Evolutionary conservation across 2,113 vertebrate genomes (phyloP).

Genomic region (Macaca nemestrina): DNA sequence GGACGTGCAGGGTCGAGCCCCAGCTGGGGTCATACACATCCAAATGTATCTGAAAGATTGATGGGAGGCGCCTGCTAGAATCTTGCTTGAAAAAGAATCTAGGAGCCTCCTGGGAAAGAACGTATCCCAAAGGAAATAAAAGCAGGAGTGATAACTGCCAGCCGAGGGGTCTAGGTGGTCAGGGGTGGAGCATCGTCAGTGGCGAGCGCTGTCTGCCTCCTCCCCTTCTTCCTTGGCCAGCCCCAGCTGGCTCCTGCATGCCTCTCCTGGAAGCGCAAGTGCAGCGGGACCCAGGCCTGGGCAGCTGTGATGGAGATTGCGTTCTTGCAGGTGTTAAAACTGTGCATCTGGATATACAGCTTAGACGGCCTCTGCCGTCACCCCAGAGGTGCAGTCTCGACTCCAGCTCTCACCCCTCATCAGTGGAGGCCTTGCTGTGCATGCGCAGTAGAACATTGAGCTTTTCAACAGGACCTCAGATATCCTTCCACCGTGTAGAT

Average conservation of each 20-base stretch:
- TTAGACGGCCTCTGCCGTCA: no score
- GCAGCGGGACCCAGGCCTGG: no score
- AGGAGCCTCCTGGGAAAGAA: background rate
- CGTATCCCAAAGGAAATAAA: background rate
- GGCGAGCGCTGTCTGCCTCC: background rate
- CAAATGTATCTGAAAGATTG: background rate
- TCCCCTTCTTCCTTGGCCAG: background rate
- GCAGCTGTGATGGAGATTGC: background rate
- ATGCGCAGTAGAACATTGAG: background rate
- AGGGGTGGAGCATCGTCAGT: background rate
- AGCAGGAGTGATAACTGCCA: background rate
- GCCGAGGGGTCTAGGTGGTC: background rate
- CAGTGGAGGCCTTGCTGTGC: background rate
- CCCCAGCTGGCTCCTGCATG: no score
- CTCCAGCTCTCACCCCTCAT: no score
- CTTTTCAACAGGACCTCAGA: background rate
- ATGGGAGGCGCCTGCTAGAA: no score
- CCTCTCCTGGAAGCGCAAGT: background rate
- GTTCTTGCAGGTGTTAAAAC: no score
- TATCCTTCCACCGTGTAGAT: no score
- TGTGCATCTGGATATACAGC: rapidly evolving
- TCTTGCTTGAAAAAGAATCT: background rate
- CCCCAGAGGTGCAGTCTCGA: background rate
- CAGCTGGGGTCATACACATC: background rate
- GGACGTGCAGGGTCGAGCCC: rapidly evolving